A percentile compares a stretch with the other conserved stretches of the same genome.
Conservation (phyloP, 2,888 invertebrate genomes). For the Prosopocoilus inquinatus region DNA sequence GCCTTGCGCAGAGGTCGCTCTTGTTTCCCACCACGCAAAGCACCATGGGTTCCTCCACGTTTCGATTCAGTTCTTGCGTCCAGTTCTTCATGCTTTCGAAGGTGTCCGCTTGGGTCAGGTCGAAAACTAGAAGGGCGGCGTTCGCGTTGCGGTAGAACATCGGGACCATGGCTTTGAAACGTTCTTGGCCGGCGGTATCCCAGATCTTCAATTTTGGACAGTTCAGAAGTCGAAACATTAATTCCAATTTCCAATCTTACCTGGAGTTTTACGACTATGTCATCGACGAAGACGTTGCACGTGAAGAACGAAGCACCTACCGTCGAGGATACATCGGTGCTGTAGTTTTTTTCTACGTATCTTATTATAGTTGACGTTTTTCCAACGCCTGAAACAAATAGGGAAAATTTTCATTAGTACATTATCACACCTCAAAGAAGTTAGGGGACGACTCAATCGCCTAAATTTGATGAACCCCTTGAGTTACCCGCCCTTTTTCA, state of each 20-base stretch:
- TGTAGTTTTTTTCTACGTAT: slow-evolving; percentile 77
- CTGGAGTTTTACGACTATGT: slow-evolving; percentile 73
- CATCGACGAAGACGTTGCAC: slow-evolving; percentile 73
- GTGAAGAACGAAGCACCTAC: slow-evolving; percentile 90
- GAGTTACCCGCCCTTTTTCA: too few relatives aligned
- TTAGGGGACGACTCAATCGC: too few relatives aligned
- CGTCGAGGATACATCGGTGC: slow-evolving; percentile 74
- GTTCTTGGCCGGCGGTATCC: slow-evolving; percentile 88
- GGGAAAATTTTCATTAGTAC: not conserved
- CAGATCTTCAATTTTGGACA: slow-evolving; percentile 60
- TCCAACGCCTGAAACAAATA: slow-evolving; percentile 71
- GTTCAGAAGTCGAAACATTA: not conserved
- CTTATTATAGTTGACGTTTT: slow-evolving; percentile 83
- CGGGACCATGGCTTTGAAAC: slow-evolving; percentile 89
- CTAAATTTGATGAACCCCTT: too few relatives aligned
- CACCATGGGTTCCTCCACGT: slow-evolving; percentile 77
- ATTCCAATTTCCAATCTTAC: slow-evolving; percentile 48
- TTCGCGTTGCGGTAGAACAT: slow-evolving; percentile 94
- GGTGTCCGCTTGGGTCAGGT: slow-evolving; percentile 73
- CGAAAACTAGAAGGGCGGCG: slow-evolving; percentile 84
- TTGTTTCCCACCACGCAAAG: slow-evolving; percentile 85
- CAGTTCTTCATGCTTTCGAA: slow-evolving; percentile 82
- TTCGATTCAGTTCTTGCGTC: slow-evolving; percentile 76
- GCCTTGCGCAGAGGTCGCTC: slow-evolving; percentile 65
- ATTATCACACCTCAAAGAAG: too few relatives aligned